Evolutionary conservation across 2,888 invertebrate species (phyloP).

Genomic region (Mimas tiliae): DNA sequence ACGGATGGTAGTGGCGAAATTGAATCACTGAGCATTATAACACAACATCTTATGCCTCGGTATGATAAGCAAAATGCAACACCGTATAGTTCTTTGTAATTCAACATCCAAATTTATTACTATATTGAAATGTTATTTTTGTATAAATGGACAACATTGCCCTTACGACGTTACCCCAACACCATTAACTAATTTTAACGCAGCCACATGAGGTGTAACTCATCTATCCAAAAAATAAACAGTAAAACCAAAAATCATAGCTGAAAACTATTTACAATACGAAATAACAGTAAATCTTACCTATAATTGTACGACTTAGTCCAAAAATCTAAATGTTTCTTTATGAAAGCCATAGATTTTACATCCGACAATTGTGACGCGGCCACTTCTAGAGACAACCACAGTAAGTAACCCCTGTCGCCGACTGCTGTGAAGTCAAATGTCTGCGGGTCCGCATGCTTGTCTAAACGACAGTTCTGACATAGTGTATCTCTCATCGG

Average conservation of each 20-base stretch:
- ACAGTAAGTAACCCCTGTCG: conserved; percentile 90
- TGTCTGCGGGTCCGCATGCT: conserved; percentile 89
- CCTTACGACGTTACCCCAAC: too few relatives aligned
- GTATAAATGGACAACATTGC: too few relatives aligned
- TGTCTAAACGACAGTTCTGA: conserved; percentile 77
- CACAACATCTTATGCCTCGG: too few relatives aligned
- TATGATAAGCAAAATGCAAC: too few relatives aligned
- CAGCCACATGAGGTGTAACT: too few relatives aligned
- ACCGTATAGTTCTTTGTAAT: too few relatives aligned
- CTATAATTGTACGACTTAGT: conserved; percentile 89
- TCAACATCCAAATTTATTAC: too few relatives aligned
- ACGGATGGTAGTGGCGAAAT: too few relatives aligned
- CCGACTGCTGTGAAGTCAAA: conserved; percentile 89
- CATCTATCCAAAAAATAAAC: too few relatives aligned
- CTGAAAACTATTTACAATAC: not conserved
- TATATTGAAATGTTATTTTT: too few relatives aligned
- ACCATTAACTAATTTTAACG: too few relatives aligned
- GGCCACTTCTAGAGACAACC: conserved; percentile 90
- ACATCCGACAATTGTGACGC: conserved; percentile 88
- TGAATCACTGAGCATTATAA: too few relatives aligned
- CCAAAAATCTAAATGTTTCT: conserved; percentile 92
- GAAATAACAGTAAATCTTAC: conserved; percentile 60
- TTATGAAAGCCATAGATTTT: conserved; percentile 89
- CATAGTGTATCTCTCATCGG: conserved; percentile 88
- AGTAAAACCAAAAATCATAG: not conserved